Evolutionary conservation across 2,888 invertebrate species (phyloP), one percentile per base, ranked within the genome.

Genomic region (Psococerastis gibbosa): DNA sequence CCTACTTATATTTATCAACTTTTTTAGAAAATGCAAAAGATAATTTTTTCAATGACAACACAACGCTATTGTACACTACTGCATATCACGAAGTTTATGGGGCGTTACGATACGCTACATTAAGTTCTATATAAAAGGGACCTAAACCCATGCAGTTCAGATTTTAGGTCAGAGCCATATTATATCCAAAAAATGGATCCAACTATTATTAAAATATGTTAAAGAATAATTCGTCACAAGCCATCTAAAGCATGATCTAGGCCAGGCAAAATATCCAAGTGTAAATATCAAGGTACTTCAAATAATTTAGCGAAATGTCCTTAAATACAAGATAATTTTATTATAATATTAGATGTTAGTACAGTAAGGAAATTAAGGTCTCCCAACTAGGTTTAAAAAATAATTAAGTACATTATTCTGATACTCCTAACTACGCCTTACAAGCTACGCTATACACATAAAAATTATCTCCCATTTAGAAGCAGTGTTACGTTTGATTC

Each of bases 201-300:
- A n/a, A n/a, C n/a, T n/a, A n/a, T n/a, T n/a, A n/a, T n/a, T n/a
- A n/a, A n/a, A n/a, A n/a, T n/a, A n/a, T n/a, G n/a, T n/a, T n/a
- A n/a, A n/a, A n/a, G n/a, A n/a, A n/a, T n/a, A n/a, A n/a, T n/a
- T n/a, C n/a, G n/a, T n/a, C n/a, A n/a, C n/a, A n/a, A n/a, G n/a
- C n/a, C n/a, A n/a, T n/a, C n/a, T n/a, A n/a, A n/a, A n/a, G n/a
- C n/a, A n/a, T n/a, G n/a, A n/a, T n/a, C n/a, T n/a, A n/a, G n/a
- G n/a, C n/a, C n/a, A n/a, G n/a, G n/a, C n/a, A n/a, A 33, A 33
- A 33, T 33, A 33, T 33, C 16, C 17, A 33, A 33, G 33, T 17
- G 15, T 16, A 33, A 15, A 33, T 33, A 33, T 33, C 15, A 33
- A 33, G 15, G 17, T 16, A 33, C 17, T 31, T 9, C 16, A 16